A percentile compares a stretch with the other conserved stretches of the same genome.
Evolutionary conservation across 1,140 invertebrate genomes (phyloP).

Genomic region (Lepidostoma basale): DNA sequence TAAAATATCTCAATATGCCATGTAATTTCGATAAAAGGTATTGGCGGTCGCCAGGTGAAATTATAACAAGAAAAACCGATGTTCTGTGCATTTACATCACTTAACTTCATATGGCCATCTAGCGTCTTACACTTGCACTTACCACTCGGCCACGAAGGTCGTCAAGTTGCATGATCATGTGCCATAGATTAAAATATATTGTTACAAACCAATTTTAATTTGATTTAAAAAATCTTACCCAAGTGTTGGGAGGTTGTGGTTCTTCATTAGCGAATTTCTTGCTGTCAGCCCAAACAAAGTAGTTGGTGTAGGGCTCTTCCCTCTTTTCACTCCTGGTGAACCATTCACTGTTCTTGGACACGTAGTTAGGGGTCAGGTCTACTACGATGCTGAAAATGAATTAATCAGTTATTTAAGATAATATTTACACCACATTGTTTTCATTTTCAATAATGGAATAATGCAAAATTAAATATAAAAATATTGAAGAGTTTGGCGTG

Average conservation of each 20-base stretch:
- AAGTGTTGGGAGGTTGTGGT: slow-evolving; percentile 71
- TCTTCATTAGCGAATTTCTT: slow-evolving; percentile 49
- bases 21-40: no score
- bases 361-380: slow-evolving; percentile 61
- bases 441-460: no score
- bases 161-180: slow-evolving; percentile 27
- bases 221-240: no score
- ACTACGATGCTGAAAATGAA: slow-evolving; percentile 53
- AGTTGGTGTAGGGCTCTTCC: slow-evolving; percentile 64
- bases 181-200: slow-evolving; percentile 25
- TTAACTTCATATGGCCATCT: background rate
- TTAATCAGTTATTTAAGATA: background rate
- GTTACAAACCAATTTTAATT: no score
- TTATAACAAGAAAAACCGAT: no score
- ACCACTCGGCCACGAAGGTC: no score
- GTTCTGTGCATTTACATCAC: background rate
- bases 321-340: slow-evolving; percentile 69
- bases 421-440: no score
- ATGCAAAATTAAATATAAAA: no score
- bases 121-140: no score
- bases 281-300: slow-evolving; percentile 71
- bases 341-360: slow-evolving; percentile 64
- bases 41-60: no score
- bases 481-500: background rate
- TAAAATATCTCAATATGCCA: no score